Evolutionary conservation across 64 coral and sea anemone genomes (phyloP).

Genomic region (Acropora tenuis): DNA sequence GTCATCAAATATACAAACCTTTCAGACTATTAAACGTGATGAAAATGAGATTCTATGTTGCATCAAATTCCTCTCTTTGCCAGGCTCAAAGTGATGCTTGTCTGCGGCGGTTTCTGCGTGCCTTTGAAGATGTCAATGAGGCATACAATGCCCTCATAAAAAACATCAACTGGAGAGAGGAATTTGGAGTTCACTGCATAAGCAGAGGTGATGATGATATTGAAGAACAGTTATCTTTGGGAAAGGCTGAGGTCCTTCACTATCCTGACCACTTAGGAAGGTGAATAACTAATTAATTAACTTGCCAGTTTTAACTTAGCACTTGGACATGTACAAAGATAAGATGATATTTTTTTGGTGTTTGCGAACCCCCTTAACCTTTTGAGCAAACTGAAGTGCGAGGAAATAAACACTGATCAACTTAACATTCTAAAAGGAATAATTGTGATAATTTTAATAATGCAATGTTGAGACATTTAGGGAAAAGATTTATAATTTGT

Average conservation of each 20-base stretch:
- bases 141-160: constrained; percentile 77
- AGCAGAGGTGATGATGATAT: constrained; percentile 84
- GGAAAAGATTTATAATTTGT: too few species aligned
- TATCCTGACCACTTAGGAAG: constrained; percentile 75
- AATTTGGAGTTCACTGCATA: constrained; percentile 86
- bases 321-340: neutral
- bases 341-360: too few species aligned
- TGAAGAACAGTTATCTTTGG: constrained; percentile 68
- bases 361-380: too few species aligned
- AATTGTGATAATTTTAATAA: too few species aligned
- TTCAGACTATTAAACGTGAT: too few species aligned
- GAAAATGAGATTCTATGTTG: neutral
- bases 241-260: constrained; percentile 81
- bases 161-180: constrained; percentile 91
- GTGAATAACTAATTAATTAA: constrained; percentile 16
- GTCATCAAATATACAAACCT: too few species aligned
- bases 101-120: constrained; percentile 83
- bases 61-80: neutral
- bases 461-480: too few species aligned
- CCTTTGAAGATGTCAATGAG: constrained; percentile 89
- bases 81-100: constrained; percentile 95
- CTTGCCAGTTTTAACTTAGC: too few species aligned
- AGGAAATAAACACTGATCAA: too few species aligned
- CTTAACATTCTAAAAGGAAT: too few species aligned
- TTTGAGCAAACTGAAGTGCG: too few species aligned